Base-by-base conservation (phyloP, 2,113 vertebrate genomes). In the Antechinus flavipes region DNA sequence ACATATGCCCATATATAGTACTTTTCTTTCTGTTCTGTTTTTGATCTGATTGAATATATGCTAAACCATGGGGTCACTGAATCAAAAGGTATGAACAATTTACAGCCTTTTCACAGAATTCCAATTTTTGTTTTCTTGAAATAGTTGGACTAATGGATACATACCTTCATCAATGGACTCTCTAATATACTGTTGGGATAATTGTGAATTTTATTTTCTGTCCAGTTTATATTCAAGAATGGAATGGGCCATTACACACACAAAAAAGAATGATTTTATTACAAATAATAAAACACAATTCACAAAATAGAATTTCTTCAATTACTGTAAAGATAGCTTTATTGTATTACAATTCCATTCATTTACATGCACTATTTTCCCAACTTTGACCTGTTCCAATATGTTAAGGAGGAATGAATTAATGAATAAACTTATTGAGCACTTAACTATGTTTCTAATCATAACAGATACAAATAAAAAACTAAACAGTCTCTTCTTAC, bases 311-410 rank as follows among this genome's bases (percentile, higher is more conserved):
- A 54, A 84, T 14, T 30, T 2, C 26, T 90, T 14, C 42, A 7
- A 24, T 9, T 2, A 54, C 16, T 22, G 58, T 56, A 46, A 93
- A 91, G 89, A 56, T 55, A 91, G 14, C 52, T 12, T 93, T 55
- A 46, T 27, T 12, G 16, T 9, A 91, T n/a, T 7, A 49, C 90
- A 90, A 50, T 89, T 91, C 58, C 1, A 23, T 93, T 89, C 91
- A 92, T 95, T 89, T 89, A 6, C 46, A 6, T 0, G 50, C 93
- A n/a, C 91, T 92, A 47, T 94, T 95, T 93, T 89, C 93, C 96
- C 92, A n/a, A 96, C 95, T 97, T 54, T 96, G 93, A 93, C 96
- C 93, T 47, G 93, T 96, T 58, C 54, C 97, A 97, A 95, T 50
- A 54, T 54, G 46, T 19, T 24, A 93, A 93, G 97, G 98, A n/a